Base-by-base conservation (phyloP, 2,113 vertebrate species). In the Chlorocebus sabaeus region DNA sequence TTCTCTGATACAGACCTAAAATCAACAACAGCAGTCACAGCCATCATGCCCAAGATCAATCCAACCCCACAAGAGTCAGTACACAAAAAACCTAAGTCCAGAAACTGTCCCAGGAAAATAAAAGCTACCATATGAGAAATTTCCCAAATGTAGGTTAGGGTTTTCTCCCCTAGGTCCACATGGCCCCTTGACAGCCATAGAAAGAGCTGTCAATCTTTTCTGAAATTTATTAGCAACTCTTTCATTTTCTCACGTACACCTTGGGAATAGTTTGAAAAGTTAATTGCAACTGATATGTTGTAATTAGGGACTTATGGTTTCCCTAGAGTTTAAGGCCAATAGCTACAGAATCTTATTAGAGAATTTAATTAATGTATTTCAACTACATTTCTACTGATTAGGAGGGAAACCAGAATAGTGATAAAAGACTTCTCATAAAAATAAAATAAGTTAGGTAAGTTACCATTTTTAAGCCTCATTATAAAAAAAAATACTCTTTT, bases 351-450 rank as follows among this genome's bases (percentile, higher is more conserved):
- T 96, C 92, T 96, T 98, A 92, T 97, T 97, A 96, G 35, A 90
- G 59, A 97, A 97, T 84, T 97, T 98, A 98, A 98, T 98, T 98
- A 98, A 98, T 97, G 22, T 87, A 91, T 97, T 70, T 96, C 22
- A 10, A 93, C 87, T 86, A 83, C 11, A 23, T 97, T 98, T 97
- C 97, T 52, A 68, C 97, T 98, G 96, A 61, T 50, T 95, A 40
- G 43, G 82, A 48, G 11, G 18, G 4, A 67, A 94, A 59, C 45
- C 68, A 92, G 91, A 94, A 95, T 35, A 93, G 2, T 89, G 93
- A 88, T 85, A 40, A 95, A 93, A 94, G 1, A 4, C 43, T 87
- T 98, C 79, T 57, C 12, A 59, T 50, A 48, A 59, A 92, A 59
- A 67, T 92, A 40, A 87, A 70, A 94, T 92, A 96, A 96, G 79